These are phyloP conservation scores for Drosophila formosana DNA, from an alignment of 2,888 invertebrate genomes.

Conservation along the genomic window DNA sequence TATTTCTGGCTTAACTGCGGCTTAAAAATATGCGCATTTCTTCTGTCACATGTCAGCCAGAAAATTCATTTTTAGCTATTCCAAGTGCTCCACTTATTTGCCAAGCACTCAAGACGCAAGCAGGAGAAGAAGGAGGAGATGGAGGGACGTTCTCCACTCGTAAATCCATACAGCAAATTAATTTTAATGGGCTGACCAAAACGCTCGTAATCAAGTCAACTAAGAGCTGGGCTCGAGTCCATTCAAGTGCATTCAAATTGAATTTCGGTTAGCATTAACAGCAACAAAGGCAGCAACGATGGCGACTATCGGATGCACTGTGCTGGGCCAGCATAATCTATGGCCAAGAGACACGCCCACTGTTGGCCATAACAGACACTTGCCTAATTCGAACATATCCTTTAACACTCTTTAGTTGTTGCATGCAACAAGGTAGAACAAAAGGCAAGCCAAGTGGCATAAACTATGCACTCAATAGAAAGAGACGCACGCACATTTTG, in stretches of 20 bases:
- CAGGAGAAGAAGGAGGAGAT: background rate
- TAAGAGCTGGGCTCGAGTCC: constrained; percentile 42
- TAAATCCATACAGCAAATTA: constrained; percentile 71
- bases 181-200: constrained; percentile 59
- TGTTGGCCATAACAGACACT: constrained; percentile 31
- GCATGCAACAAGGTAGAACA: constrained; percentile 23
- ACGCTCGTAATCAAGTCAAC: constrained; percentile 72
- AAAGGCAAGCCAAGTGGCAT: constrained; percentile 34
- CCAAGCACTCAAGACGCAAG: constrained; percentile 4
- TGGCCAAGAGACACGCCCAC: constrained; percentile 21
- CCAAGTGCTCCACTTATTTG: constrained; percentile 25
- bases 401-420: constrained; percentile 32
- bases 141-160: constrained; percentile 2
- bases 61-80: constrained; percentile 23
- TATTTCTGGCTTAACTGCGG: constrained; percentile 4
- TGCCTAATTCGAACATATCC: constrained; percentile 35
- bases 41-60: constrained; percentile 20
- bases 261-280: constrained; percentile 57
- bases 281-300: constrained; percentile 9
- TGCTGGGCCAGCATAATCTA: constrained; percentile 1
- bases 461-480: constrained; percentile 34
- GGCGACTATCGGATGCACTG: constrained; percentile 22
- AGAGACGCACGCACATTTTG: constrained; percentile 37
- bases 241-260: constrained; percentile 73
- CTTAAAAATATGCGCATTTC: constrained; percentile 31